These are phyloP conservation scores for Diploscapter pachys DNA, from an alignment of 1,140 invertebrate genomes.

Conservation along the genomic window DNA sequence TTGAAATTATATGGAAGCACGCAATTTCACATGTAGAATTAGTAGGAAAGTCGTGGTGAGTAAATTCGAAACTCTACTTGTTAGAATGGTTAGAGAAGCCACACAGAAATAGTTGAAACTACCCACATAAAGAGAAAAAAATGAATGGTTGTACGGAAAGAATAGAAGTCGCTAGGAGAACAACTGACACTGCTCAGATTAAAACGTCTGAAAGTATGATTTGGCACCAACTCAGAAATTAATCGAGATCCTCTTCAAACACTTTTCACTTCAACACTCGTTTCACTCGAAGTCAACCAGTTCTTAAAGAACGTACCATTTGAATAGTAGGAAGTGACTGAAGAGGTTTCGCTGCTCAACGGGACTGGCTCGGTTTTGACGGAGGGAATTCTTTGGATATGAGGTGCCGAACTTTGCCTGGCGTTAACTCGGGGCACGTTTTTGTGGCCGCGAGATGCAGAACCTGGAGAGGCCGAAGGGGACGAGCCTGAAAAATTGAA, in stretches of 20 bases:
- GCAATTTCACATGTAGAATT: slow-evolving; percentile 8
- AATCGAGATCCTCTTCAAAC: background rate
- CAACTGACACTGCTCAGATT: slow-evolving; percentile 11
- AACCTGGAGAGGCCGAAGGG: slow-evolving; percentile 6
- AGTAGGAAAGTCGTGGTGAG: slow-evolving; percentile 1
- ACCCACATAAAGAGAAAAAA: slow-evolving; percentile 9
- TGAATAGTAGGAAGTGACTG: slow-evolving; percentile 72
- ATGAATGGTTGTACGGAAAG: background rate
- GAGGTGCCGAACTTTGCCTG: slow-evolving; percentile 48
- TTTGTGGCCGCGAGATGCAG: slow-evolving; percentile 17
- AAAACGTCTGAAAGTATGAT: slow-evolving; percentile 31
- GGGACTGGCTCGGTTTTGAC: slow-evolving; percentile 75
- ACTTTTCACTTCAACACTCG: slow-evolving; percentile 1
- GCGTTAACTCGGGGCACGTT: slow-evolving; percentile 25
- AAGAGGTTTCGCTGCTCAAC: slow-evolving; percentile 86
- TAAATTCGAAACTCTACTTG: background rate
- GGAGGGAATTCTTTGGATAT: slow-evolving; percentile 78
- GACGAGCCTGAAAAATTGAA: slow-evolving; percentile 7
- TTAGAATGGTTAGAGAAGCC: background rate
- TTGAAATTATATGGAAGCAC: background rate
- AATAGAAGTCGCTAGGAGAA: slow-evolving; percentile 12
- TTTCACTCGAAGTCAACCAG: slow-evolving; percentile 1
- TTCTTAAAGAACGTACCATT: slow-evolving; percentile 14
- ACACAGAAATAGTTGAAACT: slow-evolving; percentile 17
- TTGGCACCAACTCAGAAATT: slow-evolving; percentile 5